These are phyloP conservation scores for Osmerus eperlanus DNA, from an alignment of 2,113 vertebrate species.

Conservation along the genomic window DNA sequence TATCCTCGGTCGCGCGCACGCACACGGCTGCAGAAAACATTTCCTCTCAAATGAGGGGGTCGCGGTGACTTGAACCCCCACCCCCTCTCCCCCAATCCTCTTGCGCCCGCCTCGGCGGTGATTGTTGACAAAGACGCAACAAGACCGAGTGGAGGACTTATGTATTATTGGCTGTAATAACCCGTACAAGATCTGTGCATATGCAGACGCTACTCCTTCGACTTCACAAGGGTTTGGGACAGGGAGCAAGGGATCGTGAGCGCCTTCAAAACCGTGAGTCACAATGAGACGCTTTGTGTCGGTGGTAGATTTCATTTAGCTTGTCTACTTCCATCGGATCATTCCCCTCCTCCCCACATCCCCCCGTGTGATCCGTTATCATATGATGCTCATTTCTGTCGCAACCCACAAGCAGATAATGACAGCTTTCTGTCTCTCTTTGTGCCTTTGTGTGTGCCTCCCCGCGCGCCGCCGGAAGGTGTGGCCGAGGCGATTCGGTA, in stretches of 20 bases:
- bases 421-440: conserved; percentile 65
- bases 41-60: conserved; percentile 60
- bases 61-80: conserved; percentile 63
- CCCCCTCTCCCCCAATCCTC: conserved; percentile 53
- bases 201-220: not conserved
- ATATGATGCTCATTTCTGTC: conserved; percentile 71
- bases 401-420: conserved; percentile 47
- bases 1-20: conserved; percentile 40
- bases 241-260: conserved; percentile 19
- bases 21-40: conserved; percentile 59
- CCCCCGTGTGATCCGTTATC: conserved; percentile 68
- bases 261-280: conserved; percentile 62
- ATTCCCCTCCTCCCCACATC: conserved; percentile 41
- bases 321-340: conserved; percentile 54
- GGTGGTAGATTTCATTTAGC: conserved; percentile 45
- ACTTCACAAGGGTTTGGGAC: conserved; percentile 23
- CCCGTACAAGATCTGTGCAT: not conserved
- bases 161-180: not conserved
- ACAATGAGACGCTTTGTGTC: conserved; percentile 71
- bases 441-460: conserved; percentile 66
- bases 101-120: conserved; percentile 60
- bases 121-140: conserved; percentile 77
- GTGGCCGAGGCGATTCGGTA: conserved; percentile 70
- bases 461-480: conserved; percentile 62
- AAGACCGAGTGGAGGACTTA: conserved; percentile 50